These are phyloP conservation scores for Saccopteryx bilineata DNA, from an alignment of 2,113 vertebrate species.

Conservation along the genomic window DNA sequence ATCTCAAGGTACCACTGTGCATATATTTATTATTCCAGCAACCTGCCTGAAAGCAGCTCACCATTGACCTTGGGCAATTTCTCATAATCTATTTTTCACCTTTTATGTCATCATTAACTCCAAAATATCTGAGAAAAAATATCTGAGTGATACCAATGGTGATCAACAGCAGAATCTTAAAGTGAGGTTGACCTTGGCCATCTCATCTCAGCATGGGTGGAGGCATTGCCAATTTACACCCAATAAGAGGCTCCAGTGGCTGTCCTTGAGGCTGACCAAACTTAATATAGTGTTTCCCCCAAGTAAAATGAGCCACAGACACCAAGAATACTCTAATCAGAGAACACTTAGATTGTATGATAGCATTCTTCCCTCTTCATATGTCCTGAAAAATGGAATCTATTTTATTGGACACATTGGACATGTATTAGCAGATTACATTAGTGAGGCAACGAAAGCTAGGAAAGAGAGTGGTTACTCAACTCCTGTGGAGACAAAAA, in stretches of 20 bases:
- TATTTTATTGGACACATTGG: not conserved
- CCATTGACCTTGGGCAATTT: conserved; percentile 34
- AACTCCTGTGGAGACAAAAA: conserved; percentile 1
- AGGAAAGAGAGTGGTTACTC: not conserved
- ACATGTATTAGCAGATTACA: not conserved
- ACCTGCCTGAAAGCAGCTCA: conserved; percentile 25
- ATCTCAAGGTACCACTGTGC: no score
- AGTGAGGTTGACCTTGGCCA: not conserved
- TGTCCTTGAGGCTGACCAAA: conserved; percentile 1
- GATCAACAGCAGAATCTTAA: conserved; percentile 35
- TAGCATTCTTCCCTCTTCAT: not conserved
- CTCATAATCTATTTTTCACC: conserved; percentile 58
- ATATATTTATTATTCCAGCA: not conserved
- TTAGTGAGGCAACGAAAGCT: not conserved
- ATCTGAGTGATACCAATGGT: not conserved
- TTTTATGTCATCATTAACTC: conserved; percentile 59
- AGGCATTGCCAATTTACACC: not conserved
- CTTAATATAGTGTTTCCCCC: not conserved
- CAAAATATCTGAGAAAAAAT: conserved; percentile 68
- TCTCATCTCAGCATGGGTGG: not conserved
- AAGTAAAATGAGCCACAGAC: not conserved
- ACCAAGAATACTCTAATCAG: not conserved
- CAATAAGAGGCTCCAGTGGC: not conserved
- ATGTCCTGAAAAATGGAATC: conserved; percentile 12
- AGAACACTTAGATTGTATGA: not conserved